These are phyloP conservation scores for Falco biarmicus DNA, from an alignment of 2,797 vertebrate species.

Conservation along the genomic window DNA sequence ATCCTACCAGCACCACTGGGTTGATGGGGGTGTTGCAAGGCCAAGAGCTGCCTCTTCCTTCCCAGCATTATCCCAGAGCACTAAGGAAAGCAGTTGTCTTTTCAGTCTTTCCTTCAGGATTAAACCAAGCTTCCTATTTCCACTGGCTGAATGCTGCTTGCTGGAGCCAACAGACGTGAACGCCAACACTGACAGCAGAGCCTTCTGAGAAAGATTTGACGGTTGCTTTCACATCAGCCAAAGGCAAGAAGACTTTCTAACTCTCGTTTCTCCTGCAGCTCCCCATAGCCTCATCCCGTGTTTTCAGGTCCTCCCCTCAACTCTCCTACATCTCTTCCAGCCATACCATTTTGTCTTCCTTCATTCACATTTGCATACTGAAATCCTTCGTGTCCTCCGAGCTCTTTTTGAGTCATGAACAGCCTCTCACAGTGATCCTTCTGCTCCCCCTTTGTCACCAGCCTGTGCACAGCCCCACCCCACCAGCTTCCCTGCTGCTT, in stretches of 20 bases:
- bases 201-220: neutral
- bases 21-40: neutral
- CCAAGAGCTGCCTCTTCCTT: constrained; percentile 25
- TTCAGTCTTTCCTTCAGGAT: neutral
- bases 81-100: neutral
- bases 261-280: neutral
- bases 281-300: neutral
- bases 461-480: no score
- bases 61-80: neutral
- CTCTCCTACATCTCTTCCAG: neutral
- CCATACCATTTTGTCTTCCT: neutral
- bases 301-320: neutral
- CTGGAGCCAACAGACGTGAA: neutral
- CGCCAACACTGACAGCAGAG: neutral
- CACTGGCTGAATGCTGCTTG: neutral
- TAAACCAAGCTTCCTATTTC: neutral
- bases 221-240: neutral
- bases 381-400: neutral
- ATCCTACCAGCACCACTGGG: neutral
- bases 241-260: neutral
- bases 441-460: neutral
- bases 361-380: neutral
- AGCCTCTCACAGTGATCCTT: neutral
- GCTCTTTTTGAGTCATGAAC: neutral
- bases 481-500: neutral